Percentiles rank a stretch among this genome's conserved stretches.
Evolutionary conservation across 2,888 invertebrate genomes (phyloP).

Genomic region (Emmelina monodactyla): DNA sequence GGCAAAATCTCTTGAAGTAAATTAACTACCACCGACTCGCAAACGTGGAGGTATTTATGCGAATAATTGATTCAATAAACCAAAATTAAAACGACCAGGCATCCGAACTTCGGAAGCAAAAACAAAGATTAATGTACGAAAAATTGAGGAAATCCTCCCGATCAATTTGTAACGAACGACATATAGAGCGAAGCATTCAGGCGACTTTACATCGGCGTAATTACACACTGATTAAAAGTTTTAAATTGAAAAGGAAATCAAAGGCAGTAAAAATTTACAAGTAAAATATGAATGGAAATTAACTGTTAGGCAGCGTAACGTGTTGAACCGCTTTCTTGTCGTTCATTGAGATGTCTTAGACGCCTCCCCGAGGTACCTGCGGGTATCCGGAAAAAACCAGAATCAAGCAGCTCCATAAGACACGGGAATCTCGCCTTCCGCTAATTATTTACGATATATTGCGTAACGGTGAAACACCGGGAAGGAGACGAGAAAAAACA

Average conservation of each 20-base stretch:
- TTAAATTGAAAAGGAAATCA: no score
- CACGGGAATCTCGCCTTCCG: slow-evolving; percentile 64
- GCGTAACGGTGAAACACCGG: slow-evolving; percentile 66
- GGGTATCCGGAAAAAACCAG: slow-evolving; percentile 37
- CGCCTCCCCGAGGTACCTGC: not conserved
- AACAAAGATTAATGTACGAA: no score
- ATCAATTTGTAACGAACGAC: no score
- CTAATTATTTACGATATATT: slow-evolving; percentile 67
- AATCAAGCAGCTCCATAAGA: slow-evolving; percentile 58
- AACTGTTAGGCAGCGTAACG: no score
- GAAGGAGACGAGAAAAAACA: slow-evolving; percentile 62
- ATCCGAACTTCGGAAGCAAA: no score
- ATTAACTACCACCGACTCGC: slow-evolving; percentile 16
- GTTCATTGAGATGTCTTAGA: not conserved
- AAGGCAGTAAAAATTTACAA: no score
- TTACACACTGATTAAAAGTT: no score
- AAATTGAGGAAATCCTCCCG: no score
- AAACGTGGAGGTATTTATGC: slow-evolving; percentile 23
- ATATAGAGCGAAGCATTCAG: no score
- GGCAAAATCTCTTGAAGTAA: slow-evolving; percentile 21
- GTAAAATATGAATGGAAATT: no score
- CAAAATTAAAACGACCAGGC: no score
- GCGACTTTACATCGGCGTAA: no score
- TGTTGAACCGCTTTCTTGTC: slow-evolving; percentile 6
- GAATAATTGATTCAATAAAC: not conserved